phyloP scores from a whole-genome alignment of 2,113 vertebrate species.

The Mola mola region DNA sequence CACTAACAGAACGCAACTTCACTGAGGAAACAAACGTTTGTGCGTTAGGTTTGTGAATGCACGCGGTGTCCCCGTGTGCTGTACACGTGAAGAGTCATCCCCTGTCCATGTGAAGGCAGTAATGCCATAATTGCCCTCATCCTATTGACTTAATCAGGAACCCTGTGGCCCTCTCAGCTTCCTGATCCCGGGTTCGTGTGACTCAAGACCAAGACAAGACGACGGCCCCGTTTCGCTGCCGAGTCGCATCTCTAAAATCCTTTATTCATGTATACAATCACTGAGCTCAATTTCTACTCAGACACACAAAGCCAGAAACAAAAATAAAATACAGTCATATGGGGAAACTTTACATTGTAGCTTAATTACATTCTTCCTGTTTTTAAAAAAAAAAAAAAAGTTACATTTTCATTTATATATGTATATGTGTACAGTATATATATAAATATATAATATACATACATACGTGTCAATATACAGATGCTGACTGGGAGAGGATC shows the following conservation, averaged over 20 bases:
- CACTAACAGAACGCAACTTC: constrained; percentile 4
- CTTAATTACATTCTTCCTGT: constrained; percentile 58
- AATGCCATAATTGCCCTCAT: constrained; percentile 77
- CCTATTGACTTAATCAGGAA: constrained; percentile 74
- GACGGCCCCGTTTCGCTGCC: constrained; percentile 10
- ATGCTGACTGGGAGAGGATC: constrained; percentile 34
- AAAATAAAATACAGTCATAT: constrained; percentile 25
- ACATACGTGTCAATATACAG: constrained; percentile 55
- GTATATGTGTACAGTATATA: constrained; percentile 77
- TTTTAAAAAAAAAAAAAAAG: constrained; percentile 59
- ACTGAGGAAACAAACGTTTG: neutral
- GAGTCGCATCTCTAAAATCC: constrained; percentile 52
- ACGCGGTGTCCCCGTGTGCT: neutral
- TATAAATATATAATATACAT: constrained; percentile 57
- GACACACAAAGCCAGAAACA: constrained; percentile 38
- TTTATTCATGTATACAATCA: constrained; percentile 69
- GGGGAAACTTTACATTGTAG: constrained; percentile 54
- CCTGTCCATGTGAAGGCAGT: constrained; percentile 73
- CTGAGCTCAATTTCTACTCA: constrained; percentile 55
- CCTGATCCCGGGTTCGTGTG: constrained; percentile 35
- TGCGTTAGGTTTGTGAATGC: neutral
- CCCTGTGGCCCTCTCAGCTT: constrained; percentile 48
- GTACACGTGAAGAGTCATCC: constrained; percentile 67
- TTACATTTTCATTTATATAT: constrained; percentile 68
- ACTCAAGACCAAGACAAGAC: constrained; percentile 56